Base-by-base conservation (phyloP, 2,797 vertebrate species). In the Mormyrus proboscirostris region DNA sequence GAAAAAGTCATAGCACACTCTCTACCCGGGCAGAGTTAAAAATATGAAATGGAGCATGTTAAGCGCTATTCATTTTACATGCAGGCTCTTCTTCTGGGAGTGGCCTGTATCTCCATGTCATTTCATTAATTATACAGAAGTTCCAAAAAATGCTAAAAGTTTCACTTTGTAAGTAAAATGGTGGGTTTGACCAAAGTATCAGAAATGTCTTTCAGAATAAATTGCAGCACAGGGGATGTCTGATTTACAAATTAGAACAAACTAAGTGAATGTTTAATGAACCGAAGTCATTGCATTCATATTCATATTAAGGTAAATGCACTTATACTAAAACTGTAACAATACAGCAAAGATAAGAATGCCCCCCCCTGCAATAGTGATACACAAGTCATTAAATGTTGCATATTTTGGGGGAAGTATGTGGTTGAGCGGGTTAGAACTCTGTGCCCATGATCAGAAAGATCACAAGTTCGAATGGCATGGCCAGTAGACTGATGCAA, bases 51-150 rank as follows among this genome's bases (percentile, higher is more conserved):
- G 57, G 82, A 62, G 82, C 82, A 89, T 44, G 50, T 87, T 82
- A 89, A 83, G 69, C 33, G 44, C 59, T 44, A 33, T 90, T 25
- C 49, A 88, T 88, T 90, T 83, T 83, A 55, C 86, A 88, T 89
- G 51, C 59, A 49, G n/a, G 8, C 19, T 25, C 51, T 76, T 73
- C 86, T 53, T 88, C 44, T 87, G 8, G 41, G 89, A 65, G 85
- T 59, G 51, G 33, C 65, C 69, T 73, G 41, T 47, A 82, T 88
- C 51, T 16, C 4, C 84, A 47, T 49, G 57, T 49, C 16, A 65
- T 59, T 59, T 87, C 50, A 57, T 87, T 55, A 12, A 73, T 82
- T 55, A 55, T n/a, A 82, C 50, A 41, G 14, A 51, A 82, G 50
- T 8, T 38, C 25, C 29, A 33, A 44, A 33, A 88, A 88, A 88